Base-by-base conservation (phyloP, 2,888 invertebrate species). In the Scaptomyza parva region DNA sequence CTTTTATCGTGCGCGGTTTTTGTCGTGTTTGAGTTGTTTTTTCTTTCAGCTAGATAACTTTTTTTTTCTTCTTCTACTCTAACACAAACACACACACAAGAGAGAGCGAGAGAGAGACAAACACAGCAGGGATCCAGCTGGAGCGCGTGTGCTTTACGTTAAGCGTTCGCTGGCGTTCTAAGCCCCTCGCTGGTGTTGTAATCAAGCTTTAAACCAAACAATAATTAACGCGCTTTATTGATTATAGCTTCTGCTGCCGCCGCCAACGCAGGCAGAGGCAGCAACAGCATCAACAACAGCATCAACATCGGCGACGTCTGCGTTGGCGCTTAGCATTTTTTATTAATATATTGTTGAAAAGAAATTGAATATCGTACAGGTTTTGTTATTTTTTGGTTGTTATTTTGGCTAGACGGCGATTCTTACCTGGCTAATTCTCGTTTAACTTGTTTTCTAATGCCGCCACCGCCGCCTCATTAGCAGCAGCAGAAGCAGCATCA, bases 161-260 rank as follows among this genome's bases (percentile, higher is more conserved):
- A 66, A 70, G 71, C 83, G 79, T 72, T 74, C 81, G 22, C 57
- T 71, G 52, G 60, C 76, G 76, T 79, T 86, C 88, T 88, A 88
- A 86, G 63, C 77, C 62, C 14, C 67, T 63, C 52, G 68, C 71
- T 72, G 78, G 64, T 60, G 57, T 61, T 76, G 76, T 81, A 87
- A 88, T 78, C 78, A 71, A 58, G 78, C 83, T 87, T 88, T 86
- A 88, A 86, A 78, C 84, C 85, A 73, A 84, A 80, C 74, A 76
- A 81, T 80, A 86, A 87, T 86, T 87, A 86, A 76, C 82, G 82
- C 70, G 79, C 64, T 65, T 70, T 76, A 75, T 78, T 76, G 76
- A 76, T 70, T 70, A 65, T n/a, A n/a, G n/a, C n/a, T n/a, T n/a
- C n/a, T n/a, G n/a, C n/a, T n/a, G n/a, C n/a, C n/a, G 68, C 67